Evolutionary conservation across 1,140 invertebrate species (phyloP).

Genomic region (Drosophila santomea): DNA sequence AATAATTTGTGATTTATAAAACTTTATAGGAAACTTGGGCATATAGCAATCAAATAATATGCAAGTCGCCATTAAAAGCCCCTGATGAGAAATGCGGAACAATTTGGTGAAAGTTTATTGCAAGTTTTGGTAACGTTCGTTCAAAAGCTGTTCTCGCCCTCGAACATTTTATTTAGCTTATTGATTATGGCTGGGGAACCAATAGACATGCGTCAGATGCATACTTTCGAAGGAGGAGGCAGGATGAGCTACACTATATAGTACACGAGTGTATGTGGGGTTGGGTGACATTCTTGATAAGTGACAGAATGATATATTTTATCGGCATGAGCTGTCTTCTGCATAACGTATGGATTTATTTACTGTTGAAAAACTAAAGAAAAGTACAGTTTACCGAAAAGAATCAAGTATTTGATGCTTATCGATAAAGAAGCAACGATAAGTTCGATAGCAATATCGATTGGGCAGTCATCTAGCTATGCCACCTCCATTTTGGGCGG

Average conservation of each 20-base stretch:
- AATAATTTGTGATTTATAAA: not conserved
- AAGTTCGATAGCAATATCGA: not conserved
- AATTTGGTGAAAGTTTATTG: constrained; percentile 49
- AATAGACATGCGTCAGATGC: constrained; percentile 66
- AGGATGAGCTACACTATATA: constrained; percentile 1
- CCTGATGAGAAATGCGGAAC: not conserved
- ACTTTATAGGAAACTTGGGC: not conserved
- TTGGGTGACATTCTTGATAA: not conserved
- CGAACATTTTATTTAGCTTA: constrained; percentile 49
- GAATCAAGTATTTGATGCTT: not conserved
- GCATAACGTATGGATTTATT: not conserved
- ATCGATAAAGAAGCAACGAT: not conserved
- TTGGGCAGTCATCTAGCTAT: not conserved
- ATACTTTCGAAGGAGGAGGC: constrained; percentile 5
- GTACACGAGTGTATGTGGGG: not conserved
- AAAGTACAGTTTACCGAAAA: not conserved
- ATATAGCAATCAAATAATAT: constrained; percentile 1
- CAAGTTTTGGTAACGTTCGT: constrained; percentile 16
- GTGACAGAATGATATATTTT: not conserved
- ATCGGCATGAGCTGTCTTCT: too few relatives aligned
- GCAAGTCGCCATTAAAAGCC: not conserved
- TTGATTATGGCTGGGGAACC: constrained; percentile 71
- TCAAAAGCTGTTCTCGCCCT: constrained; percentile 22
- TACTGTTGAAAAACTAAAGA: not conserved
- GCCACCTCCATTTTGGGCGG: not conserved